Percentiles rank a stretch among this genome's conserved stretches.
These are phyloP conservation scores for Micropoecilia bifurca DNA, from an alignment of 2,797 vertebrate species.

Conservation along the genomic window DNA sequence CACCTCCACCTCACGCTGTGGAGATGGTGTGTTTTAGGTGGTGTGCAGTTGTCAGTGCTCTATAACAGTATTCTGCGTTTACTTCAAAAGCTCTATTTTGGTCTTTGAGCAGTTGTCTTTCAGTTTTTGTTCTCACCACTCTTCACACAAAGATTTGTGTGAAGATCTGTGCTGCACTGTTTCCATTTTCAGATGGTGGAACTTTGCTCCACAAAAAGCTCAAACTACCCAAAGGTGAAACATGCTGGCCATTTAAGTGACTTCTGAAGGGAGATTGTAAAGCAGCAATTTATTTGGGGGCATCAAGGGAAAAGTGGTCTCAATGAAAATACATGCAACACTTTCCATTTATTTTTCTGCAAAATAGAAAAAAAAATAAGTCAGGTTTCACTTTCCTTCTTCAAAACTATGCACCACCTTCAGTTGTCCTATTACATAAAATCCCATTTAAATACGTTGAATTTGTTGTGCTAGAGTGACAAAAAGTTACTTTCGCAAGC, in stretches of 20 bases:
- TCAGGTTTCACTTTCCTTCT: neutral
- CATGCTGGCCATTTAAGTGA: neutral
- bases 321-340: neutral
- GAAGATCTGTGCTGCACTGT: neutral
- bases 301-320: neutral
- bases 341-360: neutral
- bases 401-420: neutral
- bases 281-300: neutral
- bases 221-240: neutral
- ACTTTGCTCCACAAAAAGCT: neutral
- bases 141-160: neutral
- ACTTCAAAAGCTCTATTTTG: neutral
- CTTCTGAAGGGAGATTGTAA: neutral
- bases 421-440: neutral
- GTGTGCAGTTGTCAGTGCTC: neutral
- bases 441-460: neutral
- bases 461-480: neutral
- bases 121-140: neutral
- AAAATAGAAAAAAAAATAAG: neutral
- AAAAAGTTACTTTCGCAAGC: neutral
- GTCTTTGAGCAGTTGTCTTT: neutral
- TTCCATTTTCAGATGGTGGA: neutral
- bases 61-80: neutral
- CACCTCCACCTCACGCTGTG: neutral
- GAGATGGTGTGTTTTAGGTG: neutral